Conservation (phyloP, 1,140 invertebrate species). For the Panulirus ornatus region DNA sequence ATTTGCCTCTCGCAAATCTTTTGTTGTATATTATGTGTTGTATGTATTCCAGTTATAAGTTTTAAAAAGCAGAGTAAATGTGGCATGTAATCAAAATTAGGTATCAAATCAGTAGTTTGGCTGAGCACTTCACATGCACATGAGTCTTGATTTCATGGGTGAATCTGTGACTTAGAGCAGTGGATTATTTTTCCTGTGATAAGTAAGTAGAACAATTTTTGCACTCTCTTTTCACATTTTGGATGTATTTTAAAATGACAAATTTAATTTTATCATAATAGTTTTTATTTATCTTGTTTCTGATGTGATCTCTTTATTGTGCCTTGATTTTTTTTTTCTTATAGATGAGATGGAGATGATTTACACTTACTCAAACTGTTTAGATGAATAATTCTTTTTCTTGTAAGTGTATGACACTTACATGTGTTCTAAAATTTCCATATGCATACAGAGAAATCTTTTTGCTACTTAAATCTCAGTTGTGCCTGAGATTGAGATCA, state of each 20-base stretch:
- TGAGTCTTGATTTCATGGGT: no score
- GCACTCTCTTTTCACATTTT: background rate
- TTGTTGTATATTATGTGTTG: no score
- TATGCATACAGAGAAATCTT: background rate
- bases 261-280: background rate
- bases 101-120: background rate
- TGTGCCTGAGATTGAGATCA: background rate
- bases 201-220: background rate
- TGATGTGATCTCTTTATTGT: background rate
- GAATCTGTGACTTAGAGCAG: background rate
- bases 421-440: background rate
- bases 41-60: background rate
- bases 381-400: no score
- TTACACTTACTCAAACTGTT: no score
- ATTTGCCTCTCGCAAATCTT: no score
- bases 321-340: background rate
- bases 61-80: background rate
- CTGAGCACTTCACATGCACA: background rate
- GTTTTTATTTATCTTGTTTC: background rate
- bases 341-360: background rate
- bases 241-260: background rate
- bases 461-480: background rate
- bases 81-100: background rate
- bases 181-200: background rate
- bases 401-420: background rate